Evolutionary conservation across 2,888 invertebrate genomes (phyloP), one percentile per base, ranked within the genome.

Genomic region (Lissocephala sabroskyi): DNA sequence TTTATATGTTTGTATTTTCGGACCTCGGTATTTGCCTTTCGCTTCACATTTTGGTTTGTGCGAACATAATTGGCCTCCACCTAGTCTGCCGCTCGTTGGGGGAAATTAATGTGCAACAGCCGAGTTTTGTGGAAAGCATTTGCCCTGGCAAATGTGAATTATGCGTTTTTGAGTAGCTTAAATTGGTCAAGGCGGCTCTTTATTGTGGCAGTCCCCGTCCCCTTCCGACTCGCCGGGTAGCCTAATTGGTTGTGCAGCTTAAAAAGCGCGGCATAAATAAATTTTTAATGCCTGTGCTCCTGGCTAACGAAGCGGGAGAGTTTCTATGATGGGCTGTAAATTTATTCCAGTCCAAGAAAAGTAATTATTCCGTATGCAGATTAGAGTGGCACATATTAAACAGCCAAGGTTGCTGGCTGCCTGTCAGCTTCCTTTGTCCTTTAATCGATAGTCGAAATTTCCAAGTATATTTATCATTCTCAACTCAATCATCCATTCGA

Each of bases 1-100:
- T 71, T 78, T 78, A 52, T 53, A 47, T 55, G 50, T 30, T 5
- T 10, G 5, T 32, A 32, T 32, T 32, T 10, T 32, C 30, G 6
- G 30, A 13, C 2, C 30, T 10, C n/a, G n/a, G 23, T 23, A 23
- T 23, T 23, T 23, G 4, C 4, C 7, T 23, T 23, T 3, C 23
- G 3, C 7, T 16, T 16, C 17, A 39, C 19, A 16, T 41, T 26
- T 23, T 6, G 6, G 13, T 11, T 9, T 41, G 28, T 9, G 11
- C 9, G 9, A 26, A n/a, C 9, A 6, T 19, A 14, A 26, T 23
- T 19, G 26, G 6, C 3, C 14, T 6, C 35, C 14, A 35, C 18
- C 19, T 11, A 3, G 23, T 23, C 14, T 13, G n/a, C 37, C 11
- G n/a, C 13, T n/a, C 18, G 19, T 23, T 23, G 30, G 13, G 35